Percentiles rank a stretch among this genome's conserved stretches.
Conservation (phyloP, 2,113 vertebrate species). For the Xenopus laevis region DNA sequence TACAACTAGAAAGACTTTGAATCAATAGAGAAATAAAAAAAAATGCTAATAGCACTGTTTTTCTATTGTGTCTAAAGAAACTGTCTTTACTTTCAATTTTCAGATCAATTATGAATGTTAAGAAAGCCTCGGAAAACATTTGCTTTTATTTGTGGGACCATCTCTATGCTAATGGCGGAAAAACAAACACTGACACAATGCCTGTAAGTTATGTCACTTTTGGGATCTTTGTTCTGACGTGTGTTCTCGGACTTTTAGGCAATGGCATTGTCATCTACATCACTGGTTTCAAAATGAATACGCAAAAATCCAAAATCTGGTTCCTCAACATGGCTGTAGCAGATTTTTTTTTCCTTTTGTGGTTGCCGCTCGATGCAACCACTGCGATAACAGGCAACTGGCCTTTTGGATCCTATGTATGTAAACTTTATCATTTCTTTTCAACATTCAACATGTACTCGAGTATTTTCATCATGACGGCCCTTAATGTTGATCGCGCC, state of each 20-base stretch:
- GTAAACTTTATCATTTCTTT: not conserved
- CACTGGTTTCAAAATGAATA: not conserved
- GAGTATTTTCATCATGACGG: constrained; percentile 2
- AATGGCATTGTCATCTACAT: constrained; percentile 20
- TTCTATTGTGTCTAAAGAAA: too few species aligned
- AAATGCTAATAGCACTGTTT: too few species aligned
- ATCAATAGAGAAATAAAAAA: too few species aligned
- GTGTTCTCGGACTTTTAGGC: not conserved
- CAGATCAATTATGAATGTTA: not conserved
- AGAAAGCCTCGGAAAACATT: too few species aligned
- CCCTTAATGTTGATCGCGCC: constrained; percentile 3
- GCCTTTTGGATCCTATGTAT: not conserved
- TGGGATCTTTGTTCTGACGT: not conserved
- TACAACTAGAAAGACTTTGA: too few species aligned
- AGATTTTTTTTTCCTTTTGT: constrained; percentile 6
- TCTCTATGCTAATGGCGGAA: not conserved
- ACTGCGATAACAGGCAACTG: not conserved
- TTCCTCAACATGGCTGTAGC: constrained; percentile 15
- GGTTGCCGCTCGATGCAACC: not conserved
- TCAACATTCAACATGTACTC: constrained; percentile 7
- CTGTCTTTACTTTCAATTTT: too few species aligned
- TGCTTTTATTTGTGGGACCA: too few species aligned
- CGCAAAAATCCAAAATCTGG: not conserved
- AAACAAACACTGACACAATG: not conserved
- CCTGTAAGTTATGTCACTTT: too few species aligned